Evolutionary conservation across 2,888 invertebrate genomes (phyloP), one percentile per base, ranked within the genome.

Genomic region (Andrena bucephala): DNA sequence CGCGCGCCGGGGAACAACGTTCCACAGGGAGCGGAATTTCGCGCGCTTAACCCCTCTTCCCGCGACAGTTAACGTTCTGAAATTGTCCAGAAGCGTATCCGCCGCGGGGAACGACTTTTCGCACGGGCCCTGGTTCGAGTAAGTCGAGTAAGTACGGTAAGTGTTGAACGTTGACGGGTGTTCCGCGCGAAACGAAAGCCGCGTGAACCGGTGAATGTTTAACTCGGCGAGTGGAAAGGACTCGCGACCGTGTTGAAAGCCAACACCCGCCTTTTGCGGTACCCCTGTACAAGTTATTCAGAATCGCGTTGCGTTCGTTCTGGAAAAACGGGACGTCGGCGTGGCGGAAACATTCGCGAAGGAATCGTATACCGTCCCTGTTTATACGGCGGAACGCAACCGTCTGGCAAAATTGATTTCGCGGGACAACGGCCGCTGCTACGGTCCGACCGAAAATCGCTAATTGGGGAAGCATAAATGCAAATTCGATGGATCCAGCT

Each of bases 381-480:
- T 24, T 31, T 65, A 16, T 3, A 42, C 20, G 16, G 42, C 42
- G 42, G 13, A 42, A 16, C 13, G 42, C 42, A 42, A 16, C 42
- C 13, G 42, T 20, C 2, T n/a, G 48, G 16, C 20, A 2, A 20
- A 66, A 10, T 20, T 3, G 13, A 63, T 63, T 36, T 63, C 16
- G 16, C 13, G 27, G 16, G 7, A 24, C 10, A 65, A 2, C 13
- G 13, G n/a, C 8, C 7, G 4, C 36, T 27, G 7, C 57, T 4
- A 10, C 4, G 20, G 5, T 7, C 6, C 20, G 48, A 20, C 8
- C 48, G 63, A 33, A 79, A 69, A 68, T 65, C 84, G 85, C 84
- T 90, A 89, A 91, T 88, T 89, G 86, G 72, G 52, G 83, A 70
- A 90, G 90, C 89, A 85, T 85, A 86, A 84, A 89, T 89, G 89